Percentiles rank a stretch among this genome's conserved stretches.
Conservation (phyloP, 1,140 invertebrate genomes). For the Penaeus indicus region DNA sequence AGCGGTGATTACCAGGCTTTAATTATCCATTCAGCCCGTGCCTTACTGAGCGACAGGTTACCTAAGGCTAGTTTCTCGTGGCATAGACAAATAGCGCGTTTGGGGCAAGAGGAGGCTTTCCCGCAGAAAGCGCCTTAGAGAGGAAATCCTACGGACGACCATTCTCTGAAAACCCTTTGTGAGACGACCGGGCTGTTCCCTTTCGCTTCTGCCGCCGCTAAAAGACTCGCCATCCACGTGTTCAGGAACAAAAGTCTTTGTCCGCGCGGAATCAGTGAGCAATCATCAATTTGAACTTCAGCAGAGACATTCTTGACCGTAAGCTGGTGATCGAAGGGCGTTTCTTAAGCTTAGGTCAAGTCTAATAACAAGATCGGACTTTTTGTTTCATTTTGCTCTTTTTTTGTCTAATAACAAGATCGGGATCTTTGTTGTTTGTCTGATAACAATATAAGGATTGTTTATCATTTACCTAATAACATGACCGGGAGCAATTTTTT, state of each 20-base stretch:
- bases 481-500: too few relatives aligned
- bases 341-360: too few relatives aligned
- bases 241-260: conserved; percentile 19
- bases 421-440: too few relatives aligned
- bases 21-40: conserved; percentile 62
- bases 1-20: conserved; percentile 58
- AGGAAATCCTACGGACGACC: too few relatives aligned
- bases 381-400: too few relatives aligned
- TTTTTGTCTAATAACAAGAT: too few relatives aligned
- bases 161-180: too few relatives aligned
- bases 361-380: too few relatives aligned
- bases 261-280: conserved; percentile 1
- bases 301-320: neutral
- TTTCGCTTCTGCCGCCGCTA: neutral
- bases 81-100: conserved; percentile 57
- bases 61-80: conserved; percentile 50
- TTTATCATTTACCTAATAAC: too few relatives aligned
- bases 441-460: too few relatives aligned
- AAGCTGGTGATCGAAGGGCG: too few relatives aligned
- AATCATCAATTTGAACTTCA: conserved; percentile 20
- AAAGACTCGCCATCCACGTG: conserved; percentile 7
- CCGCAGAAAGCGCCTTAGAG: neutral
- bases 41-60: conserved; percentile 62
- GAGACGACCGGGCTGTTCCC: too few relatives aligned
- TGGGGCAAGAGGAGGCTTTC: conserved; percentile 43